Base-by-base conservation (phyloP, 1,140 invertebrate species). In the Mycetomoellerius zeteki region DNA sequence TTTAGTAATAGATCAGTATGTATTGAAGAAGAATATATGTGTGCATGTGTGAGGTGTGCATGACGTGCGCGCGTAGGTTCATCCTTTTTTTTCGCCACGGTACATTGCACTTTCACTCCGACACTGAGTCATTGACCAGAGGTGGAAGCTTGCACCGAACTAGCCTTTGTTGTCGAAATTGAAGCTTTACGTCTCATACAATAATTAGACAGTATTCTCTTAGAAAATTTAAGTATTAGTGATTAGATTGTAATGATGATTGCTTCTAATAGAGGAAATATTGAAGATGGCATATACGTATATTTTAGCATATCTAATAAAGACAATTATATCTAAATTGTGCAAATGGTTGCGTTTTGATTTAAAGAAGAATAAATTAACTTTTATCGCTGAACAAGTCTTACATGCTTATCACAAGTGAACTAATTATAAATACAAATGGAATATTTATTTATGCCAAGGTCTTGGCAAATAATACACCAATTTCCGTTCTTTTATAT, bases 91-190 rank as follows among this genome's bases (percentile, higher is more conserved):
- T 78, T 86, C 69, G 69, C 27, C 30, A 73, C 52, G 86, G 86
- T 64, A 90, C 80, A 60, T 91, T 87, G 89, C 89, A 91, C 90
- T 91, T 91, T 91, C 90, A 91, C 90, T 91, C 72, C 71, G 67
- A 60, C 86, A 88, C 67, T 80, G 90, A 89, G 90, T 91, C 88
- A 91, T 86, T 91, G 90, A 91, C 90, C 90, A 91, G 73, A 56
- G 3, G 78, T 69, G 58, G 60, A 84, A 72, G 86, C 88, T 91
- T 78, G 78, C 60, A 43, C 43, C 62, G 58, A 81, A 73, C 19
- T 4, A 21, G 21, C 4, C 33, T 43, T 37, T 16, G 4, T 30
- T 62, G 37, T 75, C 75, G 54, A 88, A 84, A 54, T 75, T 88
- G 21, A 85, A 88, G 54, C 21, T 81, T 47, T 14, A 1, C 24